Evolutionary conservation across 2,888 invertebrate genomes (phyloP).

Genomic region (Dioctria rufipes): DNA sequence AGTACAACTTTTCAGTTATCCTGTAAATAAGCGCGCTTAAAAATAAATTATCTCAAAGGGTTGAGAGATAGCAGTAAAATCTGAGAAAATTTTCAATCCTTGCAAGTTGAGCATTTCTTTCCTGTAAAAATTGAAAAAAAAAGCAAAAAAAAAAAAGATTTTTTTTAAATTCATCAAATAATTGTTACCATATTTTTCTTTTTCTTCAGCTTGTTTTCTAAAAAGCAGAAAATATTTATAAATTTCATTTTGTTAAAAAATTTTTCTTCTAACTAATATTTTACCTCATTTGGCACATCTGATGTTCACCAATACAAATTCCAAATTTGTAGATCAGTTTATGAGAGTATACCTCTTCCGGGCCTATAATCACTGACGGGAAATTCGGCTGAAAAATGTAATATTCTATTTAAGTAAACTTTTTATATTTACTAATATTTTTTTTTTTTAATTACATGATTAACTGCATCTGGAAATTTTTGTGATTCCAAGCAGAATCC

Average conservation of each 20-base stretch:
- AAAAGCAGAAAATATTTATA: background rate
- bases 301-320: constrained; percentile 59
- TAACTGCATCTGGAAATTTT: constrained; percentile 92
- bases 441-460: constrained; percentile 76
- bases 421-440: background rate
- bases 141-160: background rate
- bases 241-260: background rate
- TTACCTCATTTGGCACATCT: background rate
- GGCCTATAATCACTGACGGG: constrained; percentile 81
- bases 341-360: constrained; percentile 81
- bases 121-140: background rate
- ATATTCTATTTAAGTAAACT: constrained; percentile 16
- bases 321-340: constrained; percentile 84
- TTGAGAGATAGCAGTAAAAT: background rate
- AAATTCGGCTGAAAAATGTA: constrained; percentile 78
- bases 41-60: too few species aligned
- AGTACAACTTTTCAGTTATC: too few species aligned
- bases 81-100: background rate
- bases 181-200: too few species aligned
- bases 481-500: constrained; percentile 93
- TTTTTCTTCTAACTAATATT: background rate
- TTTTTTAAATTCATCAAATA: background rate
- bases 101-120: background rate
- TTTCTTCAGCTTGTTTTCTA: background rate
- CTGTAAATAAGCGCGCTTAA: too few species aligned